A percentile compares a stretch with the other conserved stretches of the same genome.
Evolutionary conservation across 2,888 invertebrate species (phyloP).

Genomic region (Rhodophaea formosa): DNA sequence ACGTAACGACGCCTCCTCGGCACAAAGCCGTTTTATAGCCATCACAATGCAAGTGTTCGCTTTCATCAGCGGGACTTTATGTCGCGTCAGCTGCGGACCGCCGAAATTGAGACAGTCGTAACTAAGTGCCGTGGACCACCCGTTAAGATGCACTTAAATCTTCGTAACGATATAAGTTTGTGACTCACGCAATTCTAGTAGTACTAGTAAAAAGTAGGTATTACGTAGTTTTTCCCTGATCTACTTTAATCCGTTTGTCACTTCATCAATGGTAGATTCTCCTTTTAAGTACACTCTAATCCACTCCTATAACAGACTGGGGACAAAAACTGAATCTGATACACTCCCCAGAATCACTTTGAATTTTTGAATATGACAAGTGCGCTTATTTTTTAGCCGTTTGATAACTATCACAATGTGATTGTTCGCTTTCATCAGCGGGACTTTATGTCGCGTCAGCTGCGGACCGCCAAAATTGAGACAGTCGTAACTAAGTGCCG

Average conservation of each 20-base stretch:
- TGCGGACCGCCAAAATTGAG: conserved; percentile 40
- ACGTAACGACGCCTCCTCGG: conserved; percentile 55
- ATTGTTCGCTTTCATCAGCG: conserved; percentile 62
- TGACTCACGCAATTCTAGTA: background rate
- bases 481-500: too few species aligned
- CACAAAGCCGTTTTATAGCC: conserved; percentile 75
- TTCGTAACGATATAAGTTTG: background rate
- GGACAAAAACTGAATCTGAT: too few species aligned
- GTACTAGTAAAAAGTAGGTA: too few species aligned
- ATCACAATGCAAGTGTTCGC: conserved; percentile 76
- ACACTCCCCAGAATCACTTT: too few species aligned
- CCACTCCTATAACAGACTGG: too few species aligned
- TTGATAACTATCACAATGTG: conserved; percentile 74
- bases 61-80: conserved; percentile 34
- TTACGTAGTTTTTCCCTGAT: too few species aligned
- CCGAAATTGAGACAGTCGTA: too few species aligned
- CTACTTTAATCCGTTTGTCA: too few species aligned
- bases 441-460: conserved; percentile 28
- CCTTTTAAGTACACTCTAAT: too few species aligned
- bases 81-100: conserved; percentile 44
- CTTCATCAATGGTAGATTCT: too few species aligned
- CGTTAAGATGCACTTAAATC: background rate
- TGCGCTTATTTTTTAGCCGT: conserved; percentile 72
- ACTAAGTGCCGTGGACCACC: background rate
- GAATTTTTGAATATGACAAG: conserved; percentile 72